These are phyloP conservation scores for Latheticus oryzae DNA, from an alignment of 2,888 invertebrate genomes.

Conservation along the genomic window DNA sequence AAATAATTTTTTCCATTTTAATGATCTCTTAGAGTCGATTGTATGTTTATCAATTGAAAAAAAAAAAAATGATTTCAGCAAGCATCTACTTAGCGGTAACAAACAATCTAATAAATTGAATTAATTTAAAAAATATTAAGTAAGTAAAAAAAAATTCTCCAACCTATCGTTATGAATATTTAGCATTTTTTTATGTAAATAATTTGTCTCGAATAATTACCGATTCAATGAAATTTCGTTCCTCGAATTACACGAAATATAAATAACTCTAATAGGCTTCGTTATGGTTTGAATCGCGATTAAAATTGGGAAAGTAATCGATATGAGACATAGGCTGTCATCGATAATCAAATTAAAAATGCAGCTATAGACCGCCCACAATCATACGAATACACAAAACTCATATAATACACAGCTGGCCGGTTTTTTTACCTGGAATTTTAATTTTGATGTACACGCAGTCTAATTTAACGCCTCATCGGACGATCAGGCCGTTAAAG, in stretches of 20 bases:
- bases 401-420: conserved; percentile 22
- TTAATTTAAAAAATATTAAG: conserved; percentile 12
- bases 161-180: conserved; percentile 5
- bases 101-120: conserved; percentile 15
- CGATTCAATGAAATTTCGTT: conserved; percentile 26
- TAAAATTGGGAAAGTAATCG: conserved; percentile 39
- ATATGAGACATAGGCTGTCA: conserved; percentile 37
- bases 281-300: conserved; percentile 29
- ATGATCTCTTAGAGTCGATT: conserved; percentile 5
- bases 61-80: not conserved
- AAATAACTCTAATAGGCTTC: conserved; percentile 38
- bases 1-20: conserved; percentile 2
- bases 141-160: conserved; percentile 6
- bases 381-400: conserved; percentile 13
- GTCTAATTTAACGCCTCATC: conserved; percentile 39
- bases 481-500: conserved; percentile 28
- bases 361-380: conserved; percentile 24
- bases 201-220: conserved; percentile 14
- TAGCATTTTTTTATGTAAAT: conserved; percentile 7
- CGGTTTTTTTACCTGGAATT: conserved; percentile 35
- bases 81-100: not conserved
- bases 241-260: conserved; percentile 37
- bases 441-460: conserved; percentile 28
- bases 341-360: conserved; percentile 39
- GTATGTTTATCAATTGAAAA: no score